These are phyloP conservation scores for Fistularia commersonii DNA, from an alignment of 2,797 vertebrate genomes.

Conservation along the genomic window DNA sequence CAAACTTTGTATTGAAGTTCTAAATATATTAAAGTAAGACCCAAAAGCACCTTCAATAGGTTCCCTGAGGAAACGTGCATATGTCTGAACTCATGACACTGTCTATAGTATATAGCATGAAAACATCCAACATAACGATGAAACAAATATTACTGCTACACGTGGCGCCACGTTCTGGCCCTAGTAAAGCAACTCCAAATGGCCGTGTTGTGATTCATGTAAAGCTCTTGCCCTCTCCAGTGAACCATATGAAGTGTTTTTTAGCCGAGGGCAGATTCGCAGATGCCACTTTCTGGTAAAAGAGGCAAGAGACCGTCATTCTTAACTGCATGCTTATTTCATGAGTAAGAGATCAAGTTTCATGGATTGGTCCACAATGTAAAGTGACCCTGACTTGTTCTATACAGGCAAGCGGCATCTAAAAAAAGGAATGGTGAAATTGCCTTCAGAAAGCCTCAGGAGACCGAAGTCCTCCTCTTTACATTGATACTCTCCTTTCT, in stretches of 20 bases:
- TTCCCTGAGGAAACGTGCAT: slow-evolving; percentile 19
- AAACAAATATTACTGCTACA: slow-evolving; percentile 2
- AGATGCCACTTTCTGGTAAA: slow-evolving; percentile 52
- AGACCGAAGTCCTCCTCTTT: slow-evolving; percentile 51
- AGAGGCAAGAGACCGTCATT: slow-evolving; percentile 37
- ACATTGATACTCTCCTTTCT: slow-evolving; percentile 43
- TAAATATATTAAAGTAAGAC: slow-evolving; percentile 6
- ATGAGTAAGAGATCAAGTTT: slow-evolving; percentile 60
- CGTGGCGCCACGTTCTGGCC: slow-evolving; percentile 8
- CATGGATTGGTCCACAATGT: slow-evolving; percentile 52
- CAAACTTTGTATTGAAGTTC: too few relatives aligned
- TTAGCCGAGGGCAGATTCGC: slow-evolving; percentile 23
- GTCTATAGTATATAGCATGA: slow-evolving; percentile 10
- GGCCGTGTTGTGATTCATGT: slow-evolving; percentile 12
- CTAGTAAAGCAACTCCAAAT: slow-evolving; percentile 22
- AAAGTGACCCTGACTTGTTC: slow-evolving; percentile 55
- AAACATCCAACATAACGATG: slow-evolving; percentile 4
- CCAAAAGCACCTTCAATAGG: slow-evolving; percentile 39
- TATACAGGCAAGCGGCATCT: slow-evolving; percentile 43
- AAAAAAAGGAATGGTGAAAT: slow-evolving; percentile 64
- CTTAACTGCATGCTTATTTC: slow-evolving; percentile 64
- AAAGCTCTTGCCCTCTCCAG: slow-evolving; percentile 11
- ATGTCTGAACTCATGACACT: slow-evolving; percentile 27
- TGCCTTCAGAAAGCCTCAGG: slow-evolving; percentile 57
- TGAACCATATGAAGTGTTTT: slow-evolving; percentile 30